Evolutionary conservation across 2,888 invertebrate species (phyloP).

Genomic region (Drosophila buzzatii): DNA sequence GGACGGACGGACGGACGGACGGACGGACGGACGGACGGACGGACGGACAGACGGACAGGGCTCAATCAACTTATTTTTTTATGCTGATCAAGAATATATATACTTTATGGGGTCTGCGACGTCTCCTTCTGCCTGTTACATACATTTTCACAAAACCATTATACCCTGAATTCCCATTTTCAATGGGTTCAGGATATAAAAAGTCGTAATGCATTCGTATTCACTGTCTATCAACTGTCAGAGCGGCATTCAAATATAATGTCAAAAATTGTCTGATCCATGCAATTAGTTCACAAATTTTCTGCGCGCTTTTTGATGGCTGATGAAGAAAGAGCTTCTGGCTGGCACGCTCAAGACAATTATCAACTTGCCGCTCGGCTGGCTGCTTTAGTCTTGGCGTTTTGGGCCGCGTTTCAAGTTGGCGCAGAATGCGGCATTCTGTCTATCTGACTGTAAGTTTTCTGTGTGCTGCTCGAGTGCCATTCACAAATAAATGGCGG

Average conservation of each 20-base stretch:
- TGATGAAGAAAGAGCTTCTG: constrained; percentile 10
- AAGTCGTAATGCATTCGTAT: not conserved
- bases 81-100: too few relatives aligned
- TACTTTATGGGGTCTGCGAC: too few relatives aligned
- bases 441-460: constrained; percentile 44
- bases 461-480: constrained; percentile 56
- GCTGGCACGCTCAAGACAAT: constrained; percentile 28
- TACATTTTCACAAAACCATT: too few relatives aligned
- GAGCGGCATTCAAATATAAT: constrained; percentile 5
- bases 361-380: constrained; percentile 50
- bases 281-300: constrained; percentile 41
- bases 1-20: too few relatives aligned
- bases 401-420: constrained; percentile 36
- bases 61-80: too few relatives aligned
- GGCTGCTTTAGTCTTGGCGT: constrained; percentile 28
- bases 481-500: constrained; percentile 80
- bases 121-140: too few relatives aligned
- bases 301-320: constrained; percentile 8
- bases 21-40: too few relatives aligned
- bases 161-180: too few relatives aligned
- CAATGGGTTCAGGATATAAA: too few relatives aligned
- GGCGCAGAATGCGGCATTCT: constrained; percentile 46
- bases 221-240: constrained; percentile 15
- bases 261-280: constrained; percentile 7
- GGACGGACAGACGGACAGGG: too few relatives aligned